Base-by-base conservation (phyloP, 2,888 invertebrate genomes). In the Drosophila neonasuta region DNA sequence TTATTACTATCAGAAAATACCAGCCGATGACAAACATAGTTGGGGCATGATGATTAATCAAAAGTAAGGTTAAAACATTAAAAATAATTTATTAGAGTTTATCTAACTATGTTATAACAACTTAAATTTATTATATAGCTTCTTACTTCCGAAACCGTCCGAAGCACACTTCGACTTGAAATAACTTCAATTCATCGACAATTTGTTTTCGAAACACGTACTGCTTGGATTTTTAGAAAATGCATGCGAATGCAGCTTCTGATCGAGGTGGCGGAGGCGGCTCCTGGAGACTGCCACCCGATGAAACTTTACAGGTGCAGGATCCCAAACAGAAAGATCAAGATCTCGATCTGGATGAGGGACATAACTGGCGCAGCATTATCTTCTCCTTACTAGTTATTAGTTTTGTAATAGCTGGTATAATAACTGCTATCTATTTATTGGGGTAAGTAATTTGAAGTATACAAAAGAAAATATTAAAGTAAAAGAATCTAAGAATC, bases 221-320 rank as follows among this genome's bases (percentile, higher is more conserved):
- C 60, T 17, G 42, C 48, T 56, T 45, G 60, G 46, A 59, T 49
- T 54, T 54, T 32, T 42, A 55, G 48, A 74, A 62, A 65, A 97
- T 96, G 96, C 96, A 96, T 94, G 95, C 96, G 93, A 96, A 95
- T 94, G 95, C 95, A 92, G 94, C 94, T 92, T 93, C 95, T 92
- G 96, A 96, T 93, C 95, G 96, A 92, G 93, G 93, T 17, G 93
- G 93, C 91, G 94, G 96, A 92, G 93, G 93, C 17, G 93, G 93
- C 91, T 95, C 96, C 91, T 97, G 97, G 97, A 95, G 96, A 92
- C 93, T 96, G 92, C 96, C 96, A 92, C 96, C 96, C 90, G 97
- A 97, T 93, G 96, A 97, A 93, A 96, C 96, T 86, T 94, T 97
- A 86, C 96, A 96, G 92, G 96, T 97, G 91, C 96, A 95, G 92